Conservation (phyloP, 53 echinoderm and acorn worm genomes). For the Temnopleurus reevesii region DNA sequence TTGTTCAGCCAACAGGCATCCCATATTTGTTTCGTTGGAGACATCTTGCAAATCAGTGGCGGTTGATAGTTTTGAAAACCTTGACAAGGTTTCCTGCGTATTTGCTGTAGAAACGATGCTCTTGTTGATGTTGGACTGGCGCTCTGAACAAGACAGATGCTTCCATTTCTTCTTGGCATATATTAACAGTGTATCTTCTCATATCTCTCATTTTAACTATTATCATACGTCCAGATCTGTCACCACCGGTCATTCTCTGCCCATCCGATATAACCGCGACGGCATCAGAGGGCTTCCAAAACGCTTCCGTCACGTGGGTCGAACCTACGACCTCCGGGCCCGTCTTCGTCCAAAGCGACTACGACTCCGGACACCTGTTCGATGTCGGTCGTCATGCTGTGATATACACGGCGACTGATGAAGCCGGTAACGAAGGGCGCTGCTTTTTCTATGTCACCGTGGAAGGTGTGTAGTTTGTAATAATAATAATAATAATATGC, state of each 20-base stretch:
- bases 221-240: background rate
- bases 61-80: too few species aligned
- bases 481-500: too few species aligned
- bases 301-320: background rate
- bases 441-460: slow-evolving; percentile 59
- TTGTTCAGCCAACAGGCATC: too few species aligned
- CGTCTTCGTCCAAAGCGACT: background rate
- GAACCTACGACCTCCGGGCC: slow-evolving; percentile 1
- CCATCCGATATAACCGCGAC: background rate
- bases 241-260: background rate
- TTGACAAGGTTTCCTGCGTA: too few species aligned
- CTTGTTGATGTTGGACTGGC: too few species aligned
- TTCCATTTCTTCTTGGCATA: too few species aligned
- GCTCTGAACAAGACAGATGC: too few species aligned
- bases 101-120: too few species aligned
- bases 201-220: too few species aligned
- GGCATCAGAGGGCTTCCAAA: background rate
- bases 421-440: slow-evolving; percentile 45
- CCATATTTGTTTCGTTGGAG: too few species aligned
- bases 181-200: too few species aligned
- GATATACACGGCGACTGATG: slow-evolving; percentile 53
- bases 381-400: slow-evolving; percentile 34
- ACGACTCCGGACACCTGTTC: slow-evolving; percentile 4
- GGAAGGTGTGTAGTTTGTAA: background rate
- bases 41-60: too few species aligned